Percentiles rank a stretch among this genome's conserved stretches.
Conservation (phyloP, 2,113 vertebrate species). For the Odocoileus virginianus region DNA sequence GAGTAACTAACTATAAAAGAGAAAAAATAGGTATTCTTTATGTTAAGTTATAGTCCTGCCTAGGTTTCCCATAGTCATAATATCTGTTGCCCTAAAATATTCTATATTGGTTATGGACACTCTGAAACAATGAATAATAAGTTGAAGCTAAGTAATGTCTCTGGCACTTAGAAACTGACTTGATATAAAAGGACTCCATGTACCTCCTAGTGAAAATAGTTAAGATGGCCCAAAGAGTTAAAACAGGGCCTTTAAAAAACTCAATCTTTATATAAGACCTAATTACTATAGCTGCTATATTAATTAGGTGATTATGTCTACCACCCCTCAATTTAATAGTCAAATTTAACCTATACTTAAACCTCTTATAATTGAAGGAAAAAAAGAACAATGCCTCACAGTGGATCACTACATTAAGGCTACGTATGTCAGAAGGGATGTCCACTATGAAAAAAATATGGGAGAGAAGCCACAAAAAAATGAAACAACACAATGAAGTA, state of each 20-base stretch:
- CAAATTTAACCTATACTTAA: background rate
- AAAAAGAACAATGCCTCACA: background rate
- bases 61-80: background rate
- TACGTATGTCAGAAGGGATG: background rate
- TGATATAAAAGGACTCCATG: background rate
- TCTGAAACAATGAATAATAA: background rate
- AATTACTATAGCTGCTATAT: background rate
- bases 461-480: background rate
- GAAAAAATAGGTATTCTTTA: background rate
- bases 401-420: conserved; percentile 63
- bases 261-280: background rate
- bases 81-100: background rate
- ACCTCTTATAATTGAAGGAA: background rate
- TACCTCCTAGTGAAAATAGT: background rate
- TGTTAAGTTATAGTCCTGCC: background rate
- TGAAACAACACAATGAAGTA: background rate
- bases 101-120: background rate
- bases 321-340: background rate
- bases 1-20: background rate
- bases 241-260: background rate
- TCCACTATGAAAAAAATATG: background rate
- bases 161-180: background rate
- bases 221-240: background rate
- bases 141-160: background rate
- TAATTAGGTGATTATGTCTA: background rate